phyloP scores from a whole-genome alignment of 2,797 vertebrate species.

The Lacerta agilis region DNA sequence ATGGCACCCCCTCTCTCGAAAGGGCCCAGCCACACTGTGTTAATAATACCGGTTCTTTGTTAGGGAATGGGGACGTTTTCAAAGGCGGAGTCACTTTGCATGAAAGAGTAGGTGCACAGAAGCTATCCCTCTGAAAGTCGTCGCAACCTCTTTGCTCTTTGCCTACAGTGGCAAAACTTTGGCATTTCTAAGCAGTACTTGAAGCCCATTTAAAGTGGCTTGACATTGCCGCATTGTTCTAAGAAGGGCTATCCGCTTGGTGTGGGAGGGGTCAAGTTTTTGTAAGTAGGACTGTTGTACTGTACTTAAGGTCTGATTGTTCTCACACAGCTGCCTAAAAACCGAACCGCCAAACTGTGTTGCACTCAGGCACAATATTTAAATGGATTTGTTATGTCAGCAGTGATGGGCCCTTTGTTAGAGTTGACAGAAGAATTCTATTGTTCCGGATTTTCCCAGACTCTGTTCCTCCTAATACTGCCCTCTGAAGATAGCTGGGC shows the following conservation, averaged over 20 bases:
- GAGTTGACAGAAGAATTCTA: slow-evolving; percentile 60
- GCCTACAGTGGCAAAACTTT: background rate
- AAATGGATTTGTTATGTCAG: slow-evolving; percentile 47
- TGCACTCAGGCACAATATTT: slow-evolving; percentile 53
- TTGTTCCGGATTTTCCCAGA: slow-evolving; percentile 70
- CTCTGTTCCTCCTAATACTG: slow-evolving; percentile 14
- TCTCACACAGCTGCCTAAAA: slow-evolving; percentile 51
- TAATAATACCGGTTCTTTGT: background rate
- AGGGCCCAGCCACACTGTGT: background rate
- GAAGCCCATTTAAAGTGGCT: slow-evolving; percentile 6
- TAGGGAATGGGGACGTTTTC: background rate
- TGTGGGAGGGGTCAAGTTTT: slow-evolving; percentile 13
- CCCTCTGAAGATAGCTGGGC: slow-evolving; percentile 34
- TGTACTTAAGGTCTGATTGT: slow-evolving; percentile 35
- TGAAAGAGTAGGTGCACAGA: background rate
- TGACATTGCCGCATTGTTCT: background rate
- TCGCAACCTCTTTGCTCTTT: background rate
- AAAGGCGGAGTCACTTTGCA: background rate
- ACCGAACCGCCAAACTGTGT: slow-evolving; percentile 19
- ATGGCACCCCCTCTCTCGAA: background rate
- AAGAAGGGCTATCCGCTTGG: slow-evolving; percentile 1
- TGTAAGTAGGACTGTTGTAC: background rate
- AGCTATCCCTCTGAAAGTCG: background rate
- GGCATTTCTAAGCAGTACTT: background rate
- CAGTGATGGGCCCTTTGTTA: slow-evolving; percentile 57